Percentiles rank a stretch among this genome's conserved stretches.
Evolutionary conservation across 2,888 invertebrate genomes (phyloP).

Genomic region (Linnaemya tessellans): DNA sequence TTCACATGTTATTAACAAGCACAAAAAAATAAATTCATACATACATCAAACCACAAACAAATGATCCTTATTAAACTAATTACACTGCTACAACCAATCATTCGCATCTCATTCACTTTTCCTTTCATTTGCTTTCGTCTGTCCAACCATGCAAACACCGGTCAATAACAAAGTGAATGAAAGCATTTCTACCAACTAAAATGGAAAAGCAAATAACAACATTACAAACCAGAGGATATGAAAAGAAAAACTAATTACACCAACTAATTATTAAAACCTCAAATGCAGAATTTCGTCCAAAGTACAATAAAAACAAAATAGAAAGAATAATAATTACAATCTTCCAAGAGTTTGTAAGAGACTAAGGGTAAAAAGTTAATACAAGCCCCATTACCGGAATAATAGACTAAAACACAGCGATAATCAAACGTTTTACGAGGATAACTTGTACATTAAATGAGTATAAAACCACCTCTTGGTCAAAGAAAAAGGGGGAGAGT

Average conservation of each 20-base stretch:
- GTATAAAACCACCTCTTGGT: not conserved
- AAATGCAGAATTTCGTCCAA: conserved; percentile 74
- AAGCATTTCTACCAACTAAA: conserved; percentile 36
- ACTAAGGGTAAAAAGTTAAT: conserved; percentile 4
- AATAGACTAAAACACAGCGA: conserved; percentile 16
- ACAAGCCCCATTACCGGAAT: conserved; percentile 5
- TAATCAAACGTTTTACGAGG: conserved; percentile 75
- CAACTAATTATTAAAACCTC: conserved; percentile 80
- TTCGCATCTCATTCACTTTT: conserved; percentile 55
- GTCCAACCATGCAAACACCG: not conserved
- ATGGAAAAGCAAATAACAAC: conserved; percentile 49
- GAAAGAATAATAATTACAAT: not conserved
- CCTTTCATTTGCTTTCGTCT: conserved; percentile 39
- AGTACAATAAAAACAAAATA: not conserved
- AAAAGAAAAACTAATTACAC: conserved; percentile 78
- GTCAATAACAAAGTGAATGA: conserved; percentile 57
- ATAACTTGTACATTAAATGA: conserved; percentile 79
- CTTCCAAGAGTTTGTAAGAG: not conserved
- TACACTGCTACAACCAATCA: conserved; percentile 36
- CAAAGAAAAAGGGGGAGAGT: not conserved
- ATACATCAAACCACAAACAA: conserved; percentile 43
- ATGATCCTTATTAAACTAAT: conserved; percentile 62
- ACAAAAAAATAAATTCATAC: not conserved
- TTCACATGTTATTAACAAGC: conserved; percentile 29
- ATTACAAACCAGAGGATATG: conserved; percentile 60